Evolutionary conservation across 2,888 invertebrate species (phyloP).

Genomic region (Drosophila anomalata): DNA sequence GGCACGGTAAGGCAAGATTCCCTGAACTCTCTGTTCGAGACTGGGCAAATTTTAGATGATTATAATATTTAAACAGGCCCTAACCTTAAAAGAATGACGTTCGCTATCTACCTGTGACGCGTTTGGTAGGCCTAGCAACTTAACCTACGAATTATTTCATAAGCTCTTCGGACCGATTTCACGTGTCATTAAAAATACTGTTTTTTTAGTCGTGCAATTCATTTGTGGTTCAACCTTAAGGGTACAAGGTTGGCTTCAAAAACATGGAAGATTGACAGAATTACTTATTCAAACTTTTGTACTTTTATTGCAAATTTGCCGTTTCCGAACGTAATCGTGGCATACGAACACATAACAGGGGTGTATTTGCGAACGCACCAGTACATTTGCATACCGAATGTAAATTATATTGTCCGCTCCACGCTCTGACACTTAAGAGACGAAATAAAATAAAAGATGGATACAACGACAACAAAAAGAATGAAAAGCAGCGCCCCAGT

Average conservation of each 20-base stretch:
- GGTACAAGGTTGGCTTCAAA: neutral
- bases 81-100: too few species aligned
- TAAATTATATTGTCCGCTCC: constrained; percentile 75
- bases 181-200: neutral
- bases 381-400: constrained; percentile 71
- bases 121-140: too few species aligned
- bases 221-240: neutral
- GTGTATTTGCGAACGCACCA: constrained; percentile 9
- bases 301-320: constrained; percentile 68
- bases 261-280: constrained; percentile 25
- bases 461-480: constrained; percentile 62
- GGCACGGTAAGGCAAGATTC: too few species aligned
- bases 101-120: too few species aligned
- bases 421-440: constrained; percentile 75
- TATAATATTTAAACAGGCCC: too few species aligned
- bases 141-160: too few species aligned
- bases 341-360: constrained; percentile 41
- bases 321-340: constrained; percentile 59
- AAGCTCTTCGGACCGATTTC: neutral
- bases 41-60: too few species aligned
- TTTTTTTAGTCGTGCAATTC: neutral
- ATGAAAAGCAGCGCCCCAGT: constrained; percentile 41
- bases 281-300: constrained; percentile 68
- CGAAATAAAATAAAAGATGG: constrained; percentile 75
- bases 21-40: too few species aligned